Conservation (phyloP, 1,140 invertebrate genomes). For the Medauroidea extradentata region DNA sequence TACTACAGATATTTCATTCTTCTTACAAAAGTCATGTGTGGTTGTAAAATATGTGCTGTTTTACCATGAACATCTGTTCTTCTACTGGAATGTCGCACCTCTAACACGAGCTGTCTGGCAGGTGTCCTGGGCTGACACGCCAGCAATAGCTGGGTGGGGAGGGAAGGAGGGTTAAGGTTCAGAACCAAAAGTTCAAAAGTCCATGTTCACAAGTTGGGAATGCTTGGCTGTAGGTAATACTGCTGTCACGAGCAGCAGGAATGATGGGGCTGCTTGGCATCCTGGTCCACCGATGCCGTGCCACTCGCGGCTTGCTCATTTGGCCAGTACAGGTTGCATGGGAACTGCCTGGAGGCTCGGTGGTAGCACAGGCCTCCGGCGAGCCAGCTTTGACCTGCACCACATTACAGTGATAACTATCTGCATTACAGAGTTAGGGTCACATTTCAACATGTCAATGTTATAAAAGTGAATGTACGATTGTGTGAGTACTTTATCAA, state of each 20-base stretch:
- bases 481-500: too few species aligned
- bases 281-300: neutral
- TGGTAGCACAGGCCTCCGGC: constrained; percentile 1
- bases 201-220: neutral
- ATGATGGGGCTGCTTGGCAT: neutral
- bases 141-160: neutral
- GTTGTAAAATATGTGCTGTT: too few species aligned
- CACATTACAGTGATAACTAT: too few species aligned
- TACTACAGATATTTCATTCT: too few species aligned
- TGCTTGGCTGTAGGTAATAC: neutral
- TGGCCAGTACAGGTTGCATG: neutral
- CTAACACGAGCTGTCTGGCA: too few species aligned
- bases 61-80: too few species aligned
- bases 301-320: neutral
- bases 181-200: neutral
- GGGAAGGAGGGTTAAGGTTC: neutral
- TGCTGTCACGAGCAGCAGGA: neutral
- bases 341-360: neutral
- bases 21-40: too few species aligned
- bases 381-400: constrained; percentile 14
- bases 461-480: too few species aligned
- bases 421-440: too few species aligned
- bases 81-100: too few species aligned
- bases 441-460: too few species aligned
- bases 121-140: too few species aligned